Percentiles rank a stretch among this genome's conserved stretches.
These are phyloP conservation scores for Mus musculus DNA, from an alignment of 2,113 vertebrate species.

Conservation along the genomic window DNA sequence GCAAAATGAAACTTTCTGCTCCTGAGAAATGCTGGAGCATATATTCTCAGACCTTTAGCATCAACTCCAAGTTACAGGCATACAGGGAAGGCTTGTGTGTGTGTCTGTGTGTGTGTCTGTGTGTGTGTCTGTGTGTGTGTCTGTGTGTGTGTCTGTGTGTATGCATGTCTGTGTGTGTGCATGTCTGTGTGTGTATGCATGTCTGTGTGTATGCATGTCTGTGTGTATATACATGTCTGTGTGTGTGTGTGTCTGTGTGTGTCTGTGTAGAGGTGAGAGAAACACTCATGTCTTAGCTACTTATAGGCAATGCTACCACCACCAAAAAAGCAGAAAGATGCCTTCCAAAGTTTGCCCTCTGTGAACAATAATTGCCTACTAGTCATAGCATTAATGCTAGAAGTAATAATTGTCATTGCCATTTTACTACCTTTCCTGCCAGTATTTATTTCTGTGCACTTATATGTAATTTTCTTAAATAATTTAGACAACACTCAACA, in stretches of 20 bases:
- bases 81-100: no score
- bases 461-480: constrained; percentile 46
- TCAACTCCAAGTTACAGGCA: neutral
- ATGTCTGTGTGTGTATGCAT: neutral
- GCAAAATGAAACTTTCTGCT: neutral
- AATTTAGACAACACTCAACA: neutral
- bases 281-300: neutral
- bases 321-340: constrained; percentile 29
- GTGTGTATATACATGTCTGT: fast-evolving
- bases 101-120: neutral
- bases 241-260: neutral
- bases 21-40: neutral
- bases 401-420: neutral
- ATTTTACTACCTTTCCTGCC: neutral
- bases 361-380: neutral
- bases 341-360: constrained; percentile 6
- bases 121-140: neutral
- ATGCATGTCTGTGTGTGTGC: neutral
- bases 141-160: neutral
- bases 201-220: neutral
- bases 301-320: neutral
- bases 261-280: neutral
- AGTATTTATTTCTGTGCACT: constrained; percentile 25
- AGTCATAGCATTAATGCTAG: neutral
- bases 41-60: neutral